These are phyloP conservation scores for Epinephelus fuscoguttatus DNA, from an alignment of 2,113 vertebrate genomes.

Conservation along the genomic window DNA sequence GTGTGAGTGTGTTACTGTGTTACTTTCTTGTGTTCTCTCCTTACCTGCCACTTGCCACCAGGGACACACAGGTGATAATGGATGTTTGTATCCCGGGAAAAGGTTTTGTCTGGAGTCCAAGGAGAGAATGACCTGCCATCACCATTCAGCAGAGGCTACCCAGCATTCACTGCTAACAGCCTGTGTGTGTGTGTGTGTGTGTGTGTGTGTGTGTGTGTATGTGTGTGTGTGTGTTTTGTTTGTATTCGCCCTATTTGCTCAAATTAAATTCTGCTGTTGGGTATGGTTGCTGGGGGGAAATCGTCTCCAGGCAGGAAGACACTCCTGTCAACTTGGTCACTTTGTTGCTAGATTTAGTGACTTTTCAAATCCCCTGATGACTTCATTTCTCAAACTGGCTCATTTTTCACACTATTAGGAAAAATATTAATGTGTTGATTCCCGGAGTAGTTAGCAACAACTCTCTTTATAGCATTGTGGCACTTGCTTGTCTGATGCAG, in stretches of 20 bases:
- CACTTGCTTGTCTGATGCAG: neutral
- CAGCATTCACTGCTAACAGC: constrained; percentile 23
- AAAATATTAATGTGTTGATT: neutral
- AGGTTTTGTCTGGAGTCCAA: constrained; percentile 39
- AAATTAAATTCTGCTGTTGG: constrained; percentile 33
- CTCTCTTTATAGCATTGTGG: neutral
- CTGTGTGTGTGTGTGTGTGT: constrained; percentile 7
- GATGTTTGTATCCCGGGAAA: constrained; percentile 44
- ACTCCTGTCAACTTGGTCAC: constrained; percentile 1
- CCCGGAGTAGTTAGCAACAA: neutral
- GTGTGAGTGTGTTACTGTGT: constrained; percentile 13
- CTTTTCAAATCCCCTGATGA: constrained; percentile 14
- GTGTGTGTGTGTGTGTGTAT: neutral
- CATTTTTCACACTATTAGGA: neutral
- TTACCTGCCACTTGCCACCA: constrained; percentile 28
- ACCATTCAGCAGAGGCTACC: constrained; percentile 18
- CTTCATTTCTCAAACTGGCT: neutral
- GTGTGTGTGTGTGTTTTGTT: constrained; percentile 7
- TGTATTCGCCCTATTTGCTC: constrained; percentile 6
- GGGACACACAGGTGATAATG: constrained; percentile 53
- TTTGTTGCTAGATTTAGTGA: constrained; percentile 31
- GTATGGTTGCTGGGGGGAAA: neutral
- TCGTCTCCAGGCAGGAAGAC: neutral
- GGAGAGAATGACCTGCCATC: constrained; percentile 57
- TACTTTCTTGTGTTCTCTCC: constrained; percentile 7